Conservation (phyloP, 1,140 invertebrate species). For the Elymnias hypermnestra region DNA sequence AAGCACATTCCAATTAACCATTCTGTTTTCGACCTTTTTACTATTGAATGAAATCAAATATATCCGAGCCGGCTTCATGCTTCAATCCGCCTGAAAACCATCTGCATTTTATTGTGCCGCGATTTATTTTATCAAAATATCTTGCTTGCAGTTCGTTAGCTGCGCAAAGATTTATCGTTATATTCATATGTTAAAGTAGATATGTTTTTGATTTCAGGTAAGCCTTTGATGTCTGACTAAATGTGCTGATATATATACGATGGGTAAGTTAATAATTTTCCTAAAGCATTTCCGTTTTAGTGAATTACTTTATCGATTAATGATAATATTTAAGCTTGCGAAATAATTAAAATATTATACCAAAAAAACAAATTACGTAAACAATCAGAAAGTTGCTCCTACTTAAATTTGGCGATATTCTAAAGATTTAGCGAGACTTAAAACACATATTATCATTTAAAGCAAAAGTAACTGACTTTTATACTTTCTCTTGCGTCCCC, state of each 20-base stretch:
- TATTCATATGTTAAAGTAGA: neutral
- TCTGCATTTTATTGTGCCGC: conserved; percentile 38
- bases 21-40: conserved; percentile 27
- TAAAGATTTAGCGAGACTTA: too few relatives aligned
- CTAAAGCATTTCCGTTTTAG: too few relatives aligned
- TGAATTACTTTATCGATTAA: too few relatives aligned
- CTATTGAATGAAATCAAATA: conserved; percentile 41
- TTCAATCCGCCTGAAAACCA: conserved; percentile 35
- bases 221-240: conserved; percentile 9
- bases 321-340: too few relatives aligned
- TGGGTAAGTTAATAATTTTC: neutral
- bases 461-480: too few relatives aligned
- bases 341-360: too few relatives aligned
- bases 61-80: conserved; percentile 34
- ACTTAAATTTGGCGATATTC: too few relatives aligned
- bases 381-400: too few relatives aligned
- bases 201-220: conserved; percentile 41
- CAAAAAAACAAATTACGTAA: too few relatives aligned
- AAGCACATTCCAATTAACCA: conserved; percentile 39
- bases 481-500: too few relatives aligned
- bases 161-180: conserved; percentile 26
- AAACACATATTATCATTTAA: too few relatives aligned
- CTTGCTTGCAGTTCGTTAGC: conserved; percentile 40
- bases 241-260: too few relatives aligned
- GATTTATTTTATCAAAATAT: conserved; percentile 51